Evolutionary conservation across 2,888 invertebrate genomes (phyloP).

Genomic region (Seira ritae): DNA sequence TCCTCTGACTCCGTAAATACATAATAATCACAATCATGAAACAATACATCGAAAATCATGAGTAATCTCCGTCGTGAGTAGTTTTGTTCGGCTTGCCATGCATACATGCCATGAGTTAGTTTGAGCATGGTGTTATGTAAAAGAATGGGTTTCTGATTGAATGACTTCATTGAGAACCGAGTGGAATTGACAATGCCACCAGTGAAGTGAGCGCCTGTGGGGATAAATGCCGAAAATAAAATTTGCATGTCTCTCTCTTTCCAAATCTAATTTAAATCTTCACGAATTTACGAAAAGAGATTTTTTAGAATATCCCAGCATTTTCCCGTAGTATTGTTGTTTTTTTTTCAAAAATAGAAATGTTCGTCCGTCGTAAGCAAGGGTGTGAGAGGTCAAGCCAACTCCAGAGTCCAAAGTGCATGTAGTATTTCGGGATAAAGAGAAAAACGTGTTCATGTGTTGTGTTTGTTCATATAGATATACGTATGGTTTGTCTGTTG

Average conservation of each 20-base stretch:
- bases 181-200: slow-evolving; percentile 65
- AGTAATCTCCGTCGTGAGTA: background rate
- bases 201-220: slow-evolving; percentile 61
- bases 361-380: background rate
- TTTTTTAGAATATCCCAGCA: background rate
- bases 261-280: slow-evolving; percentile 56
- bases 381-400: slow-evolving; percentile 71
- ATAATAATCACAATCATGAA: background rate
- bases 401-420: slow-evolving; percentile 41
- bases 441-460: slow-evolving; percentile 51
- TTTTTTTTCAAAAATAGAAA: background rate
- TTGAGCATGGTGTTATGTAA: background rate
- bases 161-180: slow-evolving; percentile 55
- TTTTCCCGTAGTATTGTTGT: too few species aligned
- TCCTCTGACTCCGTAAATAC: too few species aligned
- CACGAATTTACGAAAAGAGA: background rate
- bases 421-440: background rate
- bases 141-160: slow-evolving; percentile 42
- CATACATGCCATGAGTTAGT: background rate
- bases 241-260: slow-evolving; percentile 58
- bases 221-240: slow-evolving; percentile 57
- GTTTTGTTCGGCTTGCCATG: background rate
- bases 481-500: slow-evolving; percentile 61
- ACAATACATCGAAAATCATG: background rate
- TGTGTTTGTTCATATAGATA: background rate